These are phyloP conservation scores for Vanessa tameamea DNA, from an alignment of 1,140 invertebrate species.

Conservation along the genomic window DNA sequence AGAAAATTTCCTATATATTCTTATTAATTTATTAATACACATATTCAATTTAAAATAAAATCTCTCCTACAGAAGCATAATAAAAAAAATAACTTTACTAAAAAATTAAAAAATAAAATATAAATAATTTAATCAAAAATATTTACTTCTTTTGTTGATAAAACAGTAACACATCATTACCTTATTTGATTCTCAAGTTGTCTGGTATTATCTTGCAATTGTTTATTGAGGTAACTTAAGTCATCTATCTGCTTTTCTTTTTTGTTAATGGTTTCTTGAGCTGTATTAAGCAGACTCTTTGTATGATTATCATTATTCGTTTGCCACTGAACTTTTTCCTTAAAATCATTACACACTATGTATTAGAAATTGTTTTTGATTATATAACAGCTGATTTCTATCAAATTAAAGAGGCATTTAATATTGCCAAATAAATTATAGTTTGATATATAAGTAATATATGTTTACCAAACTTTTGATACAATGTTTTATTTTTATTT, in stretches of 20 bases:
- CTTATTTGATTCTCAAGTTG: constrained; percentile 82
- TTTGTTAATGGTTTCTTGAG: constrained; percentile 78
- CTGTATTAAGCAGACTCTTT: constrained; percentile 59
- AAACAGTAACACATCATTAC: constrained; percentile 44
- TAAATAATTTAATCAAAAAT: no score
- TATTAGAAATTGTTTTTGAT: background rate
- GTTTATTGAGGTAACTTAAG: constrained; percentile 56
- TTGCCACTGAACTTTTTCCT: constrained; percentile 73
- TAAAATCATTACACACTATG: constrained; percentile 20
- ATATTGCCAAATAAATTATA: background rate
- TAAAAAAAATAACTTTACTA: no score
- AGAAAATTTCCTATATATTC: no score
- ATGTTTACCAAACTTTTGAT: no score
- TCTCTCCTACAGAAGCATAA: no score
- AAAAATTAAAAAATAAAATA: no score
- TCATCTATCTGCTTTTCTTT: constrained; percentile 80
- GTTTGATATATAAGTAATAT: no score
- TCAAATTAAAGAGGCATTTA: background rate
- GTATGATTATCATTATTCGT: constrained; percentile 64
- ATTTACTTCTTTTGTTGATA: no score
- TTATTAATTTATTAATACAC: no score
- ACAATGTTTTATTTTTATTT: no score
- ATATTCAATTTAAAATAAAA: no score
- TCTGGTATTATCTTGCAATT: constrained; percentile 73
- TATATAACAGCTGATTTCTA: background rate